Conservation (phyloP, 2,113 vertebrate genomes). For the Tupaia chinensis region DNA sequence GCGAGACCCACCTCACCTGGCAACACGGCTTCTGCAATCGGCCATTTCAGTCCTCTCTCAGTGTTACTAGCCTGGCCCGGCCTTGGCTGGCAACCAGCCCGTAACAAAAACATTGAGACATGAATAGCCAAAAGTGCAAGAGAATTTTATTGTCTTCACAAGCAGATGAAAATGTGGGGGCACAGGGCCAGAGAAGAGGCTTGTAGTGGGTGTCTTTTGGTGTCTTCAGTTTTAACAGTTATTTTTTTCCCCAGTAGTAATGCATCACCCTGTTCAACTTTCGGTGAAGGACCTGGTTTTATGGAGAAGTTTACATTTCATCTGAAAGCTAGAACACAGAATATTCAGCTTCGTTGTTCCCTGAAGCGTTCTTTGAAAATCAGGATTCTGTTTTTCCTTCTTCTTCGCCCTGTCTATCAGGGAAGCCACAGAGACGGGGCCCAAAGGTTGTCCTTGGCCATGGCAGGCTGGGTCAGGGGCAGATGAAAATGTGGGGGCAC, state of each 20-base stretch:
- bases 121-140: neutral
- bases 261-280: neutral
- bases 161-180: conserved; percentile 40
- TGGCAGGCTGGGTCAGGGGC: neutral
- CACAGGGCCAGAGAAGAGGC: conserved; percentile 31
- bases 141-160: conserved; percentile 31
- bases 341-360: neutral
- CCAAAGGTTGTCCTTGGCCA: neutral
- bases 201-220: neutral
- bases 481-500: no score
- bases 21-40: neutral
- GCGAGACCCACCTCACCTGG: neutral
- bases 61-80: neutral
- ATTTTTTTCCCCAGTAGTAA: neutral
- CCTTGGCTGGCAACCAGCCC: neutral
- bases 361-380: neutral
- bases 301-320: neutral
- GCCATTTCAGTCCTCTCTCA: neutral
- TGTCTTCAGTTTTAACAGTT: conserved; percentile 51
- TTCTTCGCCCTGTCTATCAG: neutral
- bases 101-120: neutral
- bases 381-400: neutral
- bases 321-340: neutral
- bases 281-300: conserved; percentile 17
- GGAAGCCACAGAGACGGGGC: neutral